Conservation (phyloP, 1,140 invertebrate species). For the Plodia interpunctella region DNA sequence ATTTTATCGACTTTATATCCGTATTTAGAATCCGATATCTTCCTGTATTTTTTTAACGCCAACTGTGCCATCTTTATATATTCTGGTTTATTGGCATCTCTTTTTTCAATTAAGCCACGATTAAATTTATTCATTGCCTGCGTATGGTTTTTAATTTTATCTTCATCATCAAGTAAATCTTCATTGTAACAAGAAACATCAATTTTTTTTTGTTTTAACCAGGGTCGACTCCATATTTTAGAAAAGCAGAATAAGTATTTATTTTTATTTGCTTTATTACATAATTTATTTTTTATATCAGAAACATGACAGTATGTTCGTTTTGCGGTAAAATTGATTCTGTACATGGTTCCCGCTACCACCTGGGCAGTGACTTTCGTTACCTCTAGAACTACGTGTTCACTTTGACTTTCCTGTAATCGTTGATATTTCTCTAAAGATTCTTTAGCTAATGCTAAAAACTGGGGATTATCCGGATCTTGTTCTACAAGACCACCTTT, state of each 20-base stretch:
- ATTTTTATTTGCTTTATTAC: slow-evolving; percentile 6
- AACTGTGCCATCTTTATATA: slow-evolving; percentile 24
- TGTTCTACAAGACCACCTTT: slow-evolving; percentile 19
- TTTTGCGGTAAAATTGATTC: slow-evolving; percentile 43
- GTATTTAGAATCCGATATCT: slow-evolving; percentile 26
- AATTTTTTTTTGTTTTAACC: slow-evolving; percentile 35
- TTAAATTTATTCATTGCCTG: slow-evolving; percentile 1
- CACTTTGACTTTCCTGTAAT: slow-evolving; percentile 21
- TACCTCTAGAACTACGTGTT: slow-evolving; percentile 46
- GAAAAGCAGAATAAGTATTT: not conserved
- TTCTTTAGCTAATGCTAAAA: slow-evolving; percentile 39
- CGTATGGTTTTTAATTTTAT: slow-evolving; percentile 12
- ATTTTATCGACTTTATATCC: slow-evolving; percentile 35
- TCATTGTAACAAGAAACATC: slow-evolving; percentile 29
- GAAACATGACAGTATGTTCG: slow-evolving; percentile 25
- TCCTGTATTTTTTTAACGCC: slow-evolving; percentile 28
- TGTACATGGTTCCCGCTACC: slow-evolving; percentile 38
- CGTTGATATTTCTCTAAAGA: slow-evolving; percentile 40
- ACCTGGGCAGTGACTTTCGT: slow-evolving; percentile 35
- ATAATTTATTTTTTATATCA: slow-evolving; percentile 13
- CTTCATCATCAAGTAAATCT: slow-evolving; percentile 18
- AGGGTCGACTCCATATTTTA: slow-evolving; percentile 39
- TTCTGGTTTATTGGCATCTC: slow-evolving; percentile 19
- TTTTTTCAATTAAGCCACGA: slow-evolving; percentile 9
- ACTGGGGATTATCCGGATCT: slow-evolving; percentile 38